Conservation (phyloP, 2,797 vertebrate species). For the Amphiprion clarkii region DNA sequence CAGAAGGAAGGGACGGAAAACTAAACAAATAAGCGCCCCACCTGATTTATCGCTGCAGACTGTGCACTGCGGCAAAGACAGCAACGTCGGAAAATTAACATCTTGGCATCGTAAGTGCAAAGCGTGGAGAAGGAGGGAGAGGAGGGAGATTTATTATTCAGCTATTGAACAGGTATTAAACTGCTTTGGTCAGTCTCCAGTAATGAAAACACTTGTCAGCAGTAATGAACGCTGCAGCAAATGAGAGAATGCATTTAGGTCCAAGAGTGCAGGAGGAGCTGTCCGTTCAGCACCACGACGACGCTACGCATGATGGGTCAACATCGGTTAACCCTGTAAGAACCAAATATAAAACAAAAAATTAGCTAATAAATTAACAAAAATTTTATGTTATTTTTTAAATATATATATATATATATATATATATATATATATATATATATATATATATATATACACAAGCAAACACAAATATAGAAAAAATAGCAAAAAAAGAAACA, state of each 20-base stretch:
- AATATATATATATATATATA: too few relatives aligned
- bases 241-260: too few relatives aligned
- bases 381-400: too few relatives aligned
- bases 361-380: too few relatives aligned
- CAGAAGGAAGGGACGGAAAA: neutral
- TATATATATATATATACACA: too few relatives aligned
- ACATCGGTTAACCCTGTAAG: too few relatives aligned
- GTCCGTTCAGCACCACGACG: constrained; percentile 18
- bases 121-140: neutral
- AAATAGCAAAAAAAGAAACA: too few relatives aligned
- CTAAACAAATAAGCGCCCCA: neutral
- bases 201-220: constrained; percentile 8
- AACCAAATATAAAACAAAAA: too few relatives aligned
- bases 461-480: too few relatives aligned
- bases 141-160: neutral
- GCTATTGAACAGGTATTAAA: neutral
- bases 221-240: constrained; percentile 2
- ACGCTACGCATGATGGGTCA: neutral
- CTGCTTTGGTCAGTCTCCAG: neutral
- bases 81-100: neutral
- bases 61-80: neutral
- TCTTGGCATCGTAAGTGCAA: neutral
- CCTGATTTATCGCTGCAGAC: constrained; percentile 6
- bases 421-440: too few relatives aligned
- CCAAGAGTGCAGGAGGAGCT: constrained; percentile 10